Conservation (phyloP, 2,113 vertebrate genomes). For the Promerops cafer region DNA sequence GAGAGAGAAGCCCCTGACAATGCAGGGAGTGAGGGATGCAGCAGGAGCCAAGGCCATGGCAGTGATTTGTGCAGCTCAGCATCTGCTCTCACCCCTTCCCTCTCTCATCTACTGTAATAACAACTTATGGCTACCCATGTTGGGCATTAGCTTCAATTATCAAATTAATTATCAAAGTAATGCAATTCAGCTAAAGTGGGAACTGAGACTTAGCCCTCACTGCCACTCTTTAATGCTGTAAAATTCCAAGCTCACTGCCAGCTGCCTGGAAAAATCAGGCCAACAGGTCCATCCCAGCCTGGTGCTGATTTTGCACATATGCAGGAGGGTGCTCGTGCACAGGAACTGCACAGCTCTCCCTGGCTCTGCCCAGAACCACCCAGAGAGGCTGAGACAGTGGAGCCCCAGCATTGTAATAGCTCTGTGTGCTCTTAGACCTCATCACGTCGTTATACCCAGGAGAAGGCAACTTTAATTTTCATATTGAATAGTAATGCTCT, state of each 20-base stretch:
- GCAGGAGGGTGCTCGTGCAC: neutral
- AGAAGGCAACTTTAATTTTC: constrained; percentile 47
- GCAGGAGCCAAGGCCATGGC: neutral
- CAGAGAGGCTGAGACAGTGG: neutral
- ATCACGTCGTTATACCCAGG: neutral
- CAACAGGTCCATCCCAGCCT: rapidly evolving
- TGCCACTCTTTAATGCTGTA: neutral
- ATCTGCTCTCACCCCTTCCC: neutral
- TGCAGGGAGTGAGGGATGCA: neutral
- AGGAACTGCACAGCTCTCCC: neutral
- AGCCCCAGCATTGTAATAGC: neutral
- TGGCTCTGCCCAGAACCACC: neutral
- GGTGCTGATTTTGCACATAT: neutral
- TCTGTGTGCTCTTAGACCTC: neutral
- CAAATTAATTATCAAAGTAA: neutral
- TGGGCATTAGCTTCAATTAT: neutral
- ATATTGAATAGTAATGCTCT: constrained; percentile 45
- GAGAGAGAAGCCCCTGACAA: rapidly evolving
- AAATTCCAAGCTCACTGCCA: neutral
- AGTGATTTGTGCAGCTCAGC: neutral
- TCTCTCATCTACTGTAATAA: neutral
- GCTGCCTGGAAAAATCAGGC: neutral
- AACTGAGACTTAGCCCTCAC: neutral
- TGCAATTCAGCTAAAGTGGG: neutral
- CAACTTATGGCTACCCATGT: neutral